These are phyloP conservation scores for Periophthalmodon schlosseri DNA, from an alignment of 2,113 vertebrate species.

Conservation along the genomic window DNA sequence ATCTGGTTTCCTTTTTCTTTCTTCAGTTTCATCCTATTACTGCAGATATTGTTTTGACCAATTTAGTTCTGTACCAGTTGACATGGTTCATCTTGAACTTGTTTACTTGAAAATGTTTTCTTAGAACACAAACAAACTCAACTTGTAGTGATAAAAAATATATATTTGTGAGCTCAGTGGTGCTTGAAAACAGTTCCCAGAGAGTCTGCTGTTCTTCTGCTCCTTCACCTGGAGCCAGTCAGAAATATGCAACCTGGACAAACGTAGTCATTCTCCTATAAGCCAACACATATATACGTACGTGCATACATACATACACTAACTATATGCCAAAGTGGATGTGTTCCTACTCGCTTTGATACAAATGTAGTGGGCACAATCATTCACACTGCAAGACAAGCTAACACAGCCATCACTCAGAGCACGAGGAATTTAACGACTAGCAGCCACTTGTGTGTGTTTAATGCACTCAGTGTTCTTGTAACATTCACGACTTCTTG, in stretches of 20 bases:
- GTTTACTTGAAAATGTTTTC: neutral
- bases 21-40: too few species aligned
- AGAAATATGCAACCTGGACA: conserved; percentile 45
- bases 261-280: conserved; percentile 5
- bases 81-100: neutral
- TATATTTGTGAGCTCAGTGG: conserved; percentile 72
- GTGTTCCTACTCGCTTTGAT: neutral
- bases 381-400: conserved; percentile 7
- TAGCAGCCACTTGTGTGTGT: neutral
- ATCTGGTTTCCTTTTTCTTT: too few species aligned
- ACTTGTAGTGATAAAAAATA: conserved; percentile 63
- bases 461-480: conserved; percentile 8
- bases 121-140: conserved; percentile 31
- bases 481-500: neutral
- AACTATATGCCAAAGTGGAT: conserved; percentile 2
- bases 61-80: neutral
- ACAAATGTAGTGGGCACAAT: conserved; percentile 15
- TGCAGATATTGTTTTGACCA: neutral
- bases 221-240: conserved; percentile 66
- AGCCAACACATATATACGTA: conserved; percentile 7
- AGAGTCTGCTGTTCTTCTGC: conserved; percentile 68
- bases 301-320: neutral
- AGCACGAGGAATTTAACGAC: neutral
- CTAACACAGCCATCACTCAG: conserved; percentile 15
- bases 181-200: conserved; percentile 69